Base-by-base conservation (phyloP, 2,113 vertebrate genomes). In the Pelecanoides urinatrix region DNA sequence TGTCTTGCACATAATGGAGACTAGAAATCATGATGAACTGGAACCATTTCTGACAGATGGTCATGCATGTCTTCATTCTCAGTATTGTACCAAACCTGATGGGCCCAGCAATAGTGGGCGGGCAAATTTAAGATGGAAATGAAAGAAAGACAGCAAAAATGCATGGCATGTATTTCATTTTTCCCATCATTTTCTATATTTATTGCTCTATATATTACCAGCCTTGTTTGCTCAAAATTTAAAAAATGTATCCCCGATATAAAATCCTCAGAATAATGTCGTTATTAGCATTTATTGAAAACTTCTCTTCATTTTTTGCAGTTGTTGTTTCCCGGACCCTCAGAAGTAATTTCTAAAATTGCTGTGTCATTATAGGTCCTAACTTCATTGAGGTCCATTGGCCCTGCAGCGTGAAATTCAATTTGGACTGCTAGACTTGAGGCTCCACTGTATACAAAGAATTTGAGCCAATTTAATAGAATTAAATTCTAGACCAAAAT, bases 401-500 rank as follows among this genome's bases (percentile, higher is more conserved):
- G 85, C 74, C 56, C 32, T 73, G 32, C 14, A 91, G 49, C 3
- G 1, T 50, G 58, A 92, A 95, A 96, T 94, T 87, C 7, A 91
- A 73, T 95, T 96, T 59, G 38, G 22, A 53, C 66, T 85, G 61
- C 40, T 89, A 91, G 27, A 66, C 38, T 76, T 55, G 59, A 76
- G 29, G 32, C 53, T 82, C 23, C 44, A 62, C 65, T 65, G 70
- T 76, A 68, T 13, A 88, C 13, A 86, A 93, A 87, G 76, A 76
- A 55, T 9, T 89, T 50, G 38, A 92, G 11, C 29, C 42, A 76
- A 92, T 86, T 86, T 94, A 77, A 73, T 62, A 65, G 36, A 86
- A 96, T 92, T 96, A 86, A 94, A 91, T 92, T 94, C 50, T 58
- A 78, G 66, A 92, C 82, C 17, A 82, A 94, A 95, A 91, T 87